Base-by-base conservation (phyloP, 2,113 vertebrate genomes). In the Miniopterus natalensis region DNA sequence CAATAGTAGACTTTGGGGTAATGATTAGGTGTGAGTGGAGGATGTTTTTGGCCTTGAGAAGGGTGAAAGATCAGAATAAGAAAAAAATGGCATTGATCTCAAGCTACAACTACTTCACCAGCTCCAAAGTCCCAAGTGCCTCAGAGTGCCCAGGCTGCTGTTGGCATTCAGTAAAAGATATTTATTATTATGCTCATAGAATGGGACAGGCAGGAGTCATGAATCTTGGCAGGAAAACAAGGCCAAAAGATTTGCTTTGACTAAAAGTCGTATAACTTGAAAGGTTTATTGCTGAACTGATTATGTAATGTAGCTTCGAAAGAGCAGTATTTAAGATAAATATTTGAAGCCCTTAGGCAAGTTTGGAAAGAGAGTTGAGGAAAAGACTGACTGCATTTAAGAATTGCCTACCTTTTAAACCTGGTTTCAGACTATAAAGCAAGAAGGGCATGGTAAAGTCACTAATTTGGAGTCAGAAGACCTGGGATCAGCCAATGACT, bases 271-370 rank as follows among this genome's bases (percentile, higher is more conserved):
- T 95, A 95, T 98, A 98, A 96, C 95, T 97, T 97, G 93, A 96
- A 96, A 96, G 79, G 74, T 96, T 97, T 97, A 97, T 98, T 96
- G 95, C 86, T 95, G 92, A 97, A 94, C 70, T 93, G 95, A 97
- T 97, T 97, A 96, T 97, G 92, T 97, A 97, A 97, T 97, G 80
- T 88, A 96, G 71, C 90, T 95, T 97, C 4, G 63, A 97, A 96
- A 98, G 93, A 95, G 70, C 51, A 95, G 78, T 90, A 96, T 96
- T 96, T 97, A 97, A 96, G 93, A 97, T 97, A 97, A 97, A 95
- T 93, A 94, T 97, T 92, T 97, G 97, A 97, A 97, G n/a, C 93
- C 95, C 92, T 92, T 65, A 92, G 94, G 97, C 93, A 96, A 79
- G 71, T 96, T 96, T 97, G 95, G 86, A 97, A 97, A 91, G 40